Evolutionary conservation across 2,113 vertebrate species (phyloP), one percentile per base, ranked within the genome.

Genomic region (Tamias sibiricus): DNA sequence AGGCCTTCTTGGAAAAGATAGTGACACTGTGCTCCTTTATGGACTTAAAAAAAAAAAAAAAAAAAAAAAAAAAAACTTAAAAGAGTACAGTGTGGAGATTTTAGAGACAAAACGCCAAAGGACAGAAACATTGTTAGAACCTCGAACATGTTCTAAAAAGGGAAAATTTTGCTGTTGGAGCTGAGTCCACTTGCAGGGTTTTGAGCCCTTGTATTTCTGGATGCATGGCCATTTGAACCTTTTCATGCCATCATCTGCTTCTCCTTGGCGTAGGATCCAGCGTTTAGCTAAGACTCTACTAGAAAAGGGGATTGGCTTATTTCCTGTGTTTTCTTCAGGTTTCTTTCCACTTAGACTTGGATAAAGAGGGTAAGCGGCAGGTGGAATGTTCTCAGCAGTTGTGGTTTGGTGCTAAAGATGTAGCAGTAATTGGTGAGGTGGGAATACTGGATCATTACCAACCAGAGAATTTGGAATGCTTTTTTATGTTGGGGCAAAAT

Each of bases 321-420:
- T 59, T 28, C 16, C 3, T 10, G 3, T 72, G 12, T 24, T 82
- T 88, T 97, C 28, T 68, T n/a, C 8, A 24, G 32, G 76, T 68
- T 49, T 77, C 13, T 64, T 88, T 87, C 42, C 17, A 5, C 40
- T 91, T 72, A 79, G 81, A 35, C 71, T 72, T 66, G 26, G 64
- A 57, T 77, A 57, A 40, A 89, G 52, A 86, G 12, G 24, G 30
- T 92, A 85, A 93, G 62, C 1, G 20, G 35, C 71, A 77, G 75
- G 20, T 88, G 35, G 87, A 37, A 30, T 64, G 49, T 57, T 87
- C 1, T 64, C 20, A 62, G 57, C 24, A 79, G 44, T 59, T 85
- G 24, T 85, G 77, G 66, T 81, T 95, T 57, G 79, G 49, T 93
- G 47, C 32, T 42, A 44, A 95, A 85, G 59, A 81, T 84, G 87